Evolutionary conservation across 2,888 invertebrate genomes (phyloP), one percentile per base, ranked within the genome.

Genomic region (Artemia sinica): DNA sequence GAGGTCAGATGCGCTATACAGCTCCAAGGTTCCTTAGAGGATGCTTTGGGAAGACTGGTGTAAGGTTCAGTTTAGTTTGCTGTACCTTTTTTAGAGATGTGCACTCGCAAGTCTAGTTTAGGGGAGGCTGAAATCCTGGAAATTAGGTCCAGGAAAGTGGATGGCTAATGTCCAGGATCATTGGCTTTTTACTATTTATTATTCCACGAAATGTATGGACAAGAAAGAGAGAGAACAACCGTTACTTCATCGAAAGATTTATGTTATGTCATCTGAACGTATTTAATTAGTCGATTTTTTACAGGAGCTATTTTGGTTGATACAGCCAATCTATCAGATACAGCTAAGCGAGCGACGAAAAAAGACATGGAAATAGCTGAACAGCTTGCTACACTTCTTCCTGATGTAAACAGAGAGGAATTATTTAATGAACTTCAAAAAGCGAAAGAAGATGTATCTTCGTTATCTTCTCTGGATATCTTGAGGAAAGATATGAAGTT

Each of bases 271-370:
- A 71, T 50, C 50, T 58, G 41, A 41, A 41, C 6, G 6, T 41
- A 41, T 67, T 68, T 52, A 66, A 65, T 69, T 69, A 65, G 67
- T 69, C 58, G 66, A 71, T 69, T 68, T 50, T 69, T 79, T 80
- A 65, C 76, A 88, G 89, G 84, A 63, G 83, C 88, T 0, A 91
- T 92, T 71, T 77, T 91, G 66, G 78, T 88, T 73, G 92, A 92
- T 75, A 91, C 91, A 0, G 84, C 86, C 0, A 90, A 88, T 75
- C 84, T 91, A 73, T 84, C 84, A 0, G 79, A 80, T 50, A 80
- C 82, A 41, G 85, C 86, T 0, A 83, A 84, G 67, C 84, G 86
- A 72, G 85, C 83, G 0, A 88, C 85, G 0, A 78, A 81, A 0
- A 80, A 83, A 66, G 92, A 92, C 75, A 74, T 81, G 12, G 78